Evolutionary conservation across 64 coral and sea anemone species (phyloP).

Genomic region (Montipora foliosa): DNA sequence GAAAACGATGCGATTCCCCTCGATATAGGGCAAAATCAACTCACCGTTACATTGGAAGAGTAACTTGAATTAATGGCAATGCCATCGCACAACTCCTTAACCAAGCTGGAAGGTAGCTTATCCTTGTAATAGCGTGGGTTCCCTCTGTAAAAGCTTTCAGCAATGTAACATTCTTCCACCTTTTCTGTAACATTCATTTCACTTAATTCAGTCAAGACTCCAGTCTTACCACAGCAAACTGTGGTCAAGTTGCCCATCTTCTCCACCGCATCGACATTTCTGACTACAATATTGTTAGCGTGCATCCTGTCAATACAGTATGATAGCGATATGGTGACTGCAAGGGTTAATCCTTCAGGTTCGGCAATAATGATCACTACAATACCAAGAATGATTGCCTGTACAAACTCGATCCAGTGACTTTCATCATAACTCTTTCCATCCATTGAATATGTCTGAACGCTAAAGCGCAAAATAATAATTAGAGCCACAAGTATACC

Average conservation of each 20-base stretch:
- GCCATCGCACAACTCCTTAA: slow-evolving; percentile 60
- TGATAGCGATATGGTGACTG: slow-evolving; percentile 65
- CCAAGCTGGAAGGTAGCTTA: slow-evolving; percentile 45
- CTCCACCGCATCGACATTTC: slow-evolving; percentile 82
- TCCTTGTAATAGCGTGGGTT: slow-evolving; percentile 68
- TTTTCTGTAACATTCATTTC: slow-evolving; percentile 66
- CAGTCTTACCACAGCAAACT: slow-evolving; percentile 86
- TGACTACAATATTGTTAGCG: slow-evolving; percentile 67
- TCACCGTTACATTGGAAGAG: slow-evolving; percentile 59
- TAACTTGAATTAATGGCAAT: slow-evolving; percentile 86
- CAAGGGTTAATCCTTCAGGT: slow-evolving; percentile 81
- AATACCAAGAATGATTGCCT: slow-evolving; percentile 87
- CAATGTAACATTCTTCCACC: slow-evolving; percentile 75
- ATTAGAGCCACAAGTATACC: slow-evolving; percentile 73
- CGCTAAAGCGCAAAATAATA: slow-evolving; percentile 71
- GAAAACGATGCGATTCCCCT: no score
- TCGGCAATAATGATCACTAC: slow-evolving; percentile 92
- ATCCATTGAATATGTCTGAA: slow-evolving; percentile 84
- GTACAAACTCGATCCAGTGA: slow-evolving; percentile 89
- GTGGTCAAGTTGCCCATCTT: slow-evolving; percentile 87
- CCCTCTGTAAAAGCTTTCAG: slow-evolving; percentile 53
- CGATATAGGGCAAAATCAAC: not conserved
- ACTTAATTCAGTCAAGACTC: slow-evolving; percentile 81
- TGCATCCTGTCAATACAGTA: slow-evolving; percentile 71
- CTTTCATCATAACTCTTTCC: slow-evolving; percentile 54